Conservation (phyloP, 2,888 invertebrate genomes). For the Dryobota labecula region DNA sequence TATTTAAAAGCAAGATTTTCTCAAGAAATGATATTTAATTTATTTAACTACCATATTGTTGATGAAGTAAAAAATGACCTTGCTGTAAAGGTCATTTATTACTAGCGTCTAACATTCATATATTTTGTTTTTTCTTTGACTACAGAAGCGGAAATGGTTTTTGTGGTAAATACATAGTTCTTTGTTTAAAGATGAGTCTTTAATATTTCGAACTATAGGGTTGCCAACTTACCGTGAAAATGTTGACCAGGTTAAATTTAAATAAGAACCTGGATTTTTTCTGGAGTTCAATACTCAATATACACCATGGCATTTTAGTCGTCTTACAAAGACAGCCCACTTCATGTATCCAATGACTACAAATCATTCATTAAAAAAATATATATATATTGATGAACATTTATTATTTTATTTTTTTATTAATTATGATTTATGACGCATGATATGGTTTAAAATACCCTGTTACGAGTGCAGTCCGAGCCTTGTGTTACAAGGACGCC, state of each 20-base stretch:
- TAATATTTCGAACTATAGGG: neutral
- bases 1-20: neutral
- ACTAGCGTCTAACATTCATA: constrained; percentile 1
- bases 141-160: constrained; percentile 34
- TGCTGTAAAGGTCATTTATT: too few species aligned
- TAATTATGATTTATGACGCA: too few species aligned
- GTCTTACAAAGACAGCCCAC: too few species aligned
- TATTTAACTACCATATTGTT: neutral
- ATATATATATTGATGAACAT: too few species aligned
- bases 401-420: too few species aligned
- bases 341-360: too few species aligned
- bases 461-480: too few species aligned
- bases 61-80: constrained; percentile 35
- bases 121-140: constrained; percentile 11
- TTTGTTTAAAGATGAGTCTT: constrained; percentile 30
- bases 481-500: too few species aligned
- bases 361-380: too few species aligned
- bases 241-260: neutral
- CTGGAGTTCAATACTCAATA: too few species aligned
- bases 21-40: neutral
- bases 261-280: neutral
- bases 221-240: neutral
- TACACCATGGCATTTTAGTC: too few species aligned
- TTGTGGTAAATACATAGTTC: constrained; percentile 18
- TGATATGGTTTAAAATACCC: too few species aligned